Base-by-base conservation (phyloP, 1,140 invertebrate species). In the Heliconius melpomene region DNA sequence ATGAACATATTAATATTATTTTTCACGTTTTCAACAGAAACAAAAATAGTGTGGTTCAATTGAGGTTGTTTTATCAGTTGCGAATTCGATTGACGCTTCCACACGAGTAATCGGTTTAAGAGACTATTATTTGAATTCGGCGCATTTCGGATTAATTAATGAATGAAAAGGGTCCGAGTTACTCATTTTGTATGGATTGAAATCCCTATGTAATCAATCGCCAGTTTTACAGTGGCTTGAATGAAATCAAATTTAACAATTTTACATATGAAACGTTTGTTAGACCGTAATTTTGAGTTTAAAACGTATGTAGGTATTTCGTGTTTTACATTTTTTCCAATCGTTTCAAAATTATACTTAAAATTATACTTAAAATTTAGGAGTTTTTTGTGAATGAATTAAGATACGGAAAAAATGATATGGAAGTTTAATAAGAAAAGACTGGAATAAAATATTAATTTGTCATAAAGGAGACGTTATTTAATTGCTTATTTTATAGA, bases 141-240 rank as follows among this genome's bases (percentile, higher is more conserved):
- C 84, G 86, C 87, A 88, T 89, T 91, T 89, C 85, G 89, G 89
- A 91, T 94, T 93, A 93, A 93, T 94, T 91, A 94, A 89, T 89
- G 88, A 88, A 93, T 92, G 90, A 93, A 93, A 93, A 93, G 91
- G 92, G 89, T 87, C 90, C 88, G 82, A 88, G 87, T 89, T 87
- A 90, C 87, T 91, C 89, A 89, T 90, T 88, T 88, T 82, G 80
- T 87, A 77, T 85, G 86, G 84, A 90, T 91, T 90, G 87, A 84
- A 36, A 90, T 89, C 87, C 84, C 84, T 83, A 82, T 87, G 86
- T 87, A 87, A 86, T 87, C 86, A 85, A 83, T 86, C 78, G 79
- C 72, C 74, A 76, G 76, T 60, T 80, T 82, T 82, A 75, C 81
- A 74, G 66, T 74, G 75, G 75, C 82, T 86, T 83, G 79, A 74